Evolutionary conservation across 2,113 vertebrate species (phyloP).

Genomic region (Petaurus breviceps): DNA sequence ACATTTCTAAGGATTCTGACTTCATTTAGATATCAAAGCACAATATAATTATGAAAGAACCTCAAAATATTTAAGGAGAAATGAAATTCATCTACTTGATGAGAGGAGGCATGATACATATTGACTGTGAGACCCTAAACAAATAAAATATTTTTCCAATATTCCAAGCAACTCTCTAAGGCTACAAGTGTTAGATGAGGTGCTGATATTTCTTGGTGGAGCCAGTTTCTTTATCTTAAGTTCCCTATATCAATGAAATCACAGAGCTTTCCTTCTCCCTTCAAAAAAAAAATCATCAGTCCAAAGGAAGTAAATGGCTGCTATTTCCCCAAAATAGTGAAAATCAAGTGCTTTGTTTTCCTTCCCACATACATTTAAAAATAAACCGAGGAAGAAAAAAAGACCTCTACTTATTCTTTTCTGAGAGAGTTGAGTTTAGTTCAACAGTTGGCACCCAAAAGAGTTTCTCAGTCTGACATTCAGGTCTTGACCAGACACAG

Average conservation of each 20-base stretch:
- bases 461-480: neutral
- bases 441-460: slow-evolving; percentile 8
- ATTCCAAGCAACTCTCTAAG: neutral
- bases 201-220: neutral
- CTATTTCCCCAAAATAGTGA: slow-evolving; percentile 7
- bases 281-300: neutral
- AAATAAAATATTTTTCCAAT: neutral
- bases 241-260: neutral
- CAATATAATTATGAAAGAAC: neutral
- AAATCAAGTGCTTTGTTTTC: slow-evolving; percentile 36
- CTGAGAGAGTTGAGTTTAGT: neutral
- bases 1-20: neutral
- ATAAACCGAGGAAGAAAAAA: slow-evolving; percentile 38
- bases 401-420: slow-evolving; percentile 34
- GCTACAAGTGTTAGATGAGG: neutral
- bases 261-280: neutral
- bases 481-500: slow-evolving; percentile 47
- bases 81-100: neutral
- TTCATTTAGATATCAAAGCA: neutral
- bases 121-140: neutral
- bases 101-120: neutral
- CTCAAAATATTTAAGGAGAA: neutral
- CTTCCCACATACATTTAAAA: neutral
- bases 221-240: neutral
- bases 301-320: slow-evolving; percentile 44